Conservation (phyloP, 2,113 vertebrate species). For the Alouatta palliata region DNA sequence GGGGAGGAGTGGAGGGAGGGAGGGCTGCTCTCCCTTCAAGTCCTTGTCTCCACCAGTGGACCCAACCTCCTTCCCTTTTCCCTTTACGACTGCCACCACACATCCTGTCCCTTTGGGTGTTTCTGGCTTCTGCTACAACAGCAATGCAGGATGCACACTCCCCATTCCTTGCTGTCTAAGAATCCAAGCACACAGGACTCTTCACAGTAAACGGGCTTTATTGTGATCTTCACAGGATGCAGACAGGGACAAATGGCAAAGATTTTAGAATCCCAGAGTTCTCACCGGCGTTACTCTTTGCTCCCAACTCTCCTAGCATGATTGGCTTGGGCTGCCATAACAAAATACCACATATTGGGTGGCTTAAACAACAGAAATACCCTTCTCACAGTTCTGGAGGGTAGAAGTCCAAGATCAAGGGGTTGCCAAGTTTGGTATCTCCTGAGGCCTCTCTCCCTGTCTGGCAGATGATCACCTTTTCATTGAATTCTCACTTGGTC, state of each 20-base stretch:
- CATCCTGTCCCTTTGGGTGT: neutral
- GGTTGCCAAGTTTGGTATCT: neutral
- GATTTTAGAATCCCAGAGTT: neutral
- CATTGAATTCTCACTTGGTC: accelerated
- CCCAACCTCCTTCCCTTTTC: neutral
- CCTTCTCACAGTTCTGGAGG: neutral
- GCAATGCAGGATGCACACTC: accelerated
- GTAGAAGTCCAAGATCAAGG: neutral
- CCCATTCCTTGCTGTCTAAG: neutral
- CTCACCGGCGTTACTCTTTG: neutral
- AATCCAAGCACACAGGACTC: neutral
- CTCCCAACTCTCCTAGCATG: neutral
- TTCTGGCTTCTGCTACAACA: neutral
- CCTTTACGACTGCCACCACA: neutral
- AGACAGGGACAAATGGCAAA: neutral
- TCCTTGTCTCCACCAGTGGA: neutral
- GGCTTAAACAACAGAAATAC: neutral
- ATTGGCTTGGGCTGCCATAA: neutral
- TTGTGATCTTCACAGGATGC: neutral
- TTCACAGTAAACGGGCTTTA: neutral
- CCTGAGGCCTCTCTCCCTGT: neutral
- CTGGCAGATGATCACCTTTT: neutral
- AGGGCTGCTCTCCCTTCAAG: neutral
- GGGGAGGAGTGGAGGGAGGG: neutral
- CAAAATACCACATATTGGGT: neutral